Base-by-base conservation (phyloP, 2,797 vertebrate genomes). In the Kryptolebias ocellatus region DNA sequence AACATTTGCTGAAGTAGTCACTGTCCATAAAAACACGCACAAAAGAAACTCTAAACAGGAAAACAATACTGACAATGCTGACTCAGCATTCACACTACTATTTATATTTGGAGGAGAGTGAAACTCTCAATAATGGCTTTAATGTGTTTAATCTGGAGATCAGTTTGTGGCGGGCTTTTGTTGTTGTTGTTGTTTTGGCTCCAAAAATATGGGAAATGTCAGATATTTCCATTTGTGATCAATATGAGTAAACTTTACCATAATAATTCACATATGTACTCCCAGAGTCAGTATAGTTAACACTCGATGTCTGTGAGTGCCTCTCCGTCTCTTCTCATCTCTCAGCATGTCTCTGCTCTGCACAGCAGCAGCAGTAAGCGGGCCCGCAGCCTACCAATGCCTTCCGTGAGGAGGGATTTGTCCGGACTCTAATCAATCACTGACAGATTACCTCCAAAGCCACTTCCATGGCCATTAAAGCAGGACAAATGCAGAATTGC, bases 381-480 rank as follows among this genome's bases (percentile, higher is more conserved):
- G 87, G 85, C 93, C 81, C 70, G 78, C 79, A 93, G 94, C 95
- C 84, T 94, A 91, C 93, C 86, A 1, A 91, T 92, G 93, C 50
- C 51, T 90, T 93, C 92, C 49, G 56, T 16, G 70, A 70, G 89
- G 75, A 86, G 76, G 93, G 92, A 95, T 95, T 95, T 92, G 89
- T 89, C 91, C 86, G 47, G 69, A 94, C 94, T 92, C 96, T 95
- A 97, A 97, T 98, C 96, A 97, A 97, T 97, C 96, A 97, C 95
- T 98, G 96, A 96, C 96, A 98, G 96, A 98, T 97, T 98, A 97
- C 95, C 95, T 95, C 95, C 95, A 96, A 96, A 97, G 95, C 96
- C 95, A 97, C 96, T 98, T 97, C 96, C 96, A 96, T 95, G 94
- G 93, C 95, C 96, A 97, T 97, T 97, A 98, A 96, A 95, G 95